phyloP scores from a whole-genome alignment of 2,113 vertebrate genomes.

The Murina feae region DNA sequence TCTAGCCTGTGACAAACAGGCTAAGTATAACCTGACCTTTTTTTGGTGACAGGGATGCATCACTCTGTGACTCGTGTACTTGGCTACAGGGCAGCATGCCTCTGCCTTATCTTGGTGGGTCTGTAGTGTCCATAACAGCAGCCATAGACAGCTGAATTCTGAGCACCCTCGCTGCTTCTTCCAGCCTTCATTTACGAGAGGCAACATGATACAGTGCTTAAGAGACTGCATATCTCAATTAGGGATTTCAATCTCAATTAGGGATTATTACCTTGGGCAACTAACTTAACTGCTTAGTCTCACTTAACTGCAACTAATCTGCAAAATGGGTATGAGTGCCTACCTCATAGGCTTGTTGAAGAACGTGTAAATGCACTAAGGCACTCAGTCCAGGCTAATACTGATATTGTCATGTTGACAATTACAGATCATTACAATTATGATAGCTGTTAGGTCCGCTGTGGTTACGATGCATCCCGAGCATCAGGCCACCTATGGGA shows the following conservation, averaged over 20 bases:
- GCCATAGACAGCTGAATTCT: background rate
- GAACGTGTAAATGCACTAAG: background rate
- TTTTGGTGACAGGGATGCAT: background rate
- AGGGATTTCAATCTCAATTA: background rate
- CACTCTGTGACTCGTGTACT: background rate
- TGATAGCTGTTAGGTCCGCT: background rate
- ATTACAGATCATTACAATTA: background rate
- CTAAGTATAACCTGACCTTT: background rate
- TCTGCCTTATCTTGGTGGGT: background rate
- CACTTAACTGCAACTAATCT: background rate
- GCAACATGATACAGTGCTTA: background rate
- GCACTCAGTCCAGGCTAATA: background rate
- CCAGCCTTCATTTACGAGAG: background rate
- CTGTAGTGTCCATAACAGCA: background rate
- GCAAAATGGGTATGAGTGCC: background rate
- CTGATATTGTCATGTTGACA: too few relatives aligned
- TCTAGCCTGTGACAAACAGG: background rate
- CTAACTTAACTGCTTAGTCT: background rate
- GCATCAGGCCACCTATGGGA: background rate
- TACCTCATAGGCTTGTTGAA: background rate
- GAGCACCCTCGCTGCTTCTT: background rate
- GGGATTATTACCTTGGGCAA: background rate
- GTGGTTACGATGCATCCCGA: background rate
- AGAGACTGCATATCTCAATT: background rate
- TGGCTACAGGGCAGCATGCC: background rate